Percentiles rank a stretch among this genome's conserved stretches.
Conservation (phyloP, 2,888 invertebrate species). For the Pristionchus mayeri region DNA sequence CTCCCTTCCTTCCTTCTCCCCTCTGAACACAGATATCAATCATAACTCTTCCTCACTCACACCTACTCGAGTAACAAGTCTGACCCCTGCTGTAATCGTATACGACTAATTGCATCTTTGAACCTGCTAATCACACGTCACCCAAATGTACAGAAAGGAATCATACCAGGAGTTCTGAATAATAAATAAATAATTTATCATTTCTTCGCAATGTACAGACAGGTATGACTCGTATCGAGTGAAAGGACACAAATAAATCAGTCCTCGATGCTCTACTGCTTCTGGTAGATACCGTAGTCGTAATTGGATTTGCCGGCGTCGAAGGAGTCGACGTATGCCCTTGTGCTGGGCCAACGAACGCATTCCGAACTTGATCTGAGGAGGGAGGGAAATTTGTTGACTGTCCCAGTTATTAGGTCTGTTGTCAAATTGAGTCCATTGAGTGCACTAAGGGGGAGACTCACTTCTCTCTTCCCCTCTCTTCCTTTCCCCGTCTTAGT, state of each 20-base stretch:
- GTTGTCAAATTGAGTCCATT: background rate
- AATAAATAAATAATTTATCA: conserved; percentile 44
- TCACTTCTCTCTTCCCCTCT: conserved; percentile 11
- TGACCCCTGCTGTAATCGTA: background rate
- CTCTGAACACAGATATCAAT: conserved; percentile 47
- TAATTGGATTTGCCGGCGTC: conserved; percentile 65
- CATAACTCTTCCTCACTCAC: conserved; percentile 42
- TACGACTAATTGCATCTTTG: no score
- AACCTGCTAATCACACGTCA: no score
- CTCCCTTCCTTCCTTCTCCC: background rate
- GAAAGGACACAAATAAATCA: background rate
- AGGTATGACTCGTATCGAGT: background rate
- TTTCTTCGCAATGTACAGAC: conserved; percentile 12
- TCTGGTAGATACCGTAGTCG: conserved; percentile 62
- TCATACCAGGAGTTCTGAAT: no score
- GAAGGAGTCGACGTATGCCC: conserved; percentile 65
- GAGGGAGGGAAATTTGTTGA: background rate
- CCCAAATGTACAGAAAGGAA: no score
- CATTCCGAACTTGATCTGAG: conserved; percentile 63
- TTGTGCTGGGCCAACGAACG: conserved; percentile 67
- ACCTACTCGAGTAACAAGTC: background rate
- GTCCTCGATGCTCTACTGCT: conserved; percentile 17
- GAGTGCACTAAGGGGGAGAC: background rate
- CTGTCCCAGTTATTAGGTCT: background rate
- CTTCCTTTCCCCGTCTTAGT: background rate